phyloP scores from a whole-genome alignment of 2,113 vertebrate genomes.

The Rhizomys pruinosus region DNA sequence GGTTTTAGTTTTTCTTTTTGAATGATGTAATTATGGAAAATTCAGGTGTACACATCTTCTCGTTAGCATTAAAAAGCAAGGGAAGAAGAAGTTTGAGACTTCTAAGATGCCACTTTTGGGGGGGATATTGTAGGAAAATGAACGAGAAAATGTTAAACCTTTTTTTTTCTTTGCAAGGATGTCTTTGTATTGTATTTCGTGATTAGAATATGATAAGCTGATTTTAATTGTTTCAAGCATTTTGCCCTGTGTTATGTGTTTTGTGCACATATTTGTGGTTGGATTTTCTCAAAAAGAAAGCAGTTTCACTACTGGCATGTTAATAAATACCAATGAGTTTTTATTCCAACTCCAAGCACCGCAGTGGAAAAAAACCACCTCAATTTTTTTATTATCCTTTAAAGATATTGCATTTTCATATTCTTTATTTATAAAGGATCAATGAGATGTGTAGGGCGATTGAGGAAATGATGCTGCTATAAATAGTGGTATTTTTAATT shows the following conservation, averaged over 20 bases:
- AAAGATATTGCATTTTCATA: no score
- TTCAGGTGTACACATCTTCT: conserved; percentile 49
- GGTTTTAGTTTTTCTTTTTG: conserved; percentile 69
- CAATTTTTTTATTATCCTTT: no score
- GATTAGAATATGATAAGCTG: conserved; percentile 87
- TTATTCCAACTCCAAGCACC: no score
- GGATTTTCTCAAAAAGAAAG: conserved; percentile 90
- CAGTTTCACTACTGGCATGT: conserved; percentile 90
- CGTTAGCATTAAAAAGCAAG: conserved; percentile 74
- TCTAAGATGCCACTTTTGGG: conserved; percentile 84
- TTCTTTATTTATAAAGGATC: conserved; percentile 92
- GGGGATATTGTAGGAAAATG: conserved; percentile 84
- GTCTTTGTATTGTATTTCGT: conserved; percentile 84
- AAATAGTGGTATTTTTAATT: conserved; percentile 90
- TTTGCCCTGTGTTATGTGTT: conserved; percentile 89
- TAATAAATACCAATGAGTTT: no score
- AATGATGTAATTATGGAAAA: conserved; percentile 79
- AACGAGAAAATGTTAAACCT: conserved; percentile 85
- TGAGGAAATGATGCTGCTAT: no score
- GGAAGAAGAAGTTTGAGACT: conserved; percentile 80
- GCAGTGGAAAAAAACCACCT: no score
- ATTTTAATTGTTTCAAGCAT: conserved; percentile 87
- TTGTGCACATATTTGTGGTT: conserved; percentile 90
- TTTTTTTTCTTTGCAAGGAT: conserved; percentile 65
- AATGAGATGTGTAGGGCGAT: no score